Evolutionary conservation across 2,797 vertebrate species (phyloP).

Genomic region (Brachymystax lenok): DNA sequence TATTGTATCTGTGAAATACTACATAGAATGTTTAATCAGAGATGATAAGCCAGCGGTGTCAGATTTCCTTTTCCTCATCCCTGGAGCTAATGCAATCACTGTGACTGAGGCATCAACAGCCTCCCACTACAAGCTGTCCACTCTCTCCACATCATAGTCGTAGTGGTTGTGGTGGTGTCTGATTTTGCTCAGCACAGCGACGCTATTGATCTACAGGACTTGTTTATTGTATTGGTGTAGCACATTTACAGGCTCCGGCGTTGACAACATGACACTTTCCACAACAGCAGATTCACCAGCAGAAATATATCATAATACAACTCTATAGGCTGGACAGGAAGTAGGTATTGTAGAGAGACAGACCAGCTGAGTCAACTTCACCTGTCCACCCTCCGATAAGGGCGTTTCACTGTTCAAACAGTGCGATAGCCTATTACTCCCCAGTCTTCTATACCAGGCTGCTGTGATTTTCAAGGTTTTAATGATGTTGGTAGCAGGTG

Average conservation of each 20-base stretch:
- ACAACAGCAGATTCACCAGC: not conserved
- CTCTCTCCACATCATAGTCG: not conserved
- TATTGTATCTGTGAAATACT: conserved; percentile 1
- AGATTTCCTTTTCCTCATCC: not conserved
- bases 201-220: not conserved
- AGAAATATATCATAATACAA: not conserved
- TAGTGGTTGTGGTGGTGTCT: not conserved
- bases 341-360: conserved; percentile 1
- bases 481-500: conserved; percentile 8
- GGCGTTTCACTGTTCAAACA: conserved; percentile 8
- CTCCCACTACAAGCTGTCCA: not conserved
- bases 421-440: not conserved
- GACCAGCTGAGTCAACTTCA: conserved; percentile 21
- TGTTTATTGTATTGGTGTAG: not conserved
- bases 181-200: conserved; percentile 3
- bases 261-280: conserved; percentile 1
- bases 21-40: conserved; percentile 37
- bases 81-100: not conserved
- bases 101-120: not conserved
- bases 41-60: not conserved
- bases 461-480: not conserved
- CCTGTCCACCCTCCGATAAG: not conserved
- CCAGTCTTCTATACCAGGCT: not conserved
- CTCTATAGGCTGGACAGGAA: conserved; percentile 1
- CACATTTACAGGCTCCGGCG: not conserved